These are phyloP conservation scores for Cerastis leucographa DNA, from an alignment of 2,888 invertebrate genomes.

Conservation along the genomic window DNA sequence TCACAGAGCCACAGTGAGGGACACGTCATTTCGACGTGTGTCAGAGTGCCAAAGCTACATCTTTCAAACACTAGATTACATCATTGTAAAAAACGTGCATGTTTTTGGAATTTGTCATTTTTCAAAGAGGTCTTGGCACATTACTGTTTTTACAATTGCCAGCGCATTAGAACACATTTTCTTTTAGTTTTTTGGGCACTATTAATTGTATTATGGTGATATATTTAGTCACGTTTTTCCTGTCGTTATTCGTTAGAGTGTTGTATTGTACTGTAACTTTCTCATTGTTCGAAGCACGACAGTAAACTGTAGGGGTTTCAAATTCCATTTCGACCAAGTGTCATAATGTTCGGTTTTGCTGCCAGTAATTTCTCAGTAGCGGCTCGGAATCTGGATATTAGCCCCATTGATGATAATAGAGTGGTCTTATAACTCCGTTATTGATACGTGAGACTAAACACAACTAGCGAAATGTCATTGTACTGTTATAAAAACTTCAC, in stretches of 20 bases:
- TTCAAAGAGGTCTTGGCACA: conserved; percentile 31
- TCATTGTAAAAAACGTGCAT: conserved; percentile 40
- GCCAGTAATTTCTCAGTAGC: background rate
- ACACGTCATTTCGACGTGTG: conserved; percentile 27
- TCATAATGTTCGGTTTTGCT: background rate
- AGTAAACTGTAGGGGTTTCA: background rate
- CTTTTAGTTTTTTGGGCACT: background rate
- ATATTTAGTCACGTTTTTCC: conserved; percentile 2
- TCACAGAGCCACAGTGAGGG: background rate
- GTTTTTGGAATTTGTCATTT: conserved; percentile 47
- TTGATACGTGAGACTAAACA: background rate
- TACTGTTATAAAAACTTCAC: background rate
- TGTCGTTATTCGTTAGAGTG: background rate
- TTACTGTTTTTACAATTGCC: conserved; percentile 16
- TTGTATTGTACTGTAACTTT: background rate
- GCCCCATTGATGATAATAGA: background rate
- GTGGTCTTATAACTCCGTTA: background rate
- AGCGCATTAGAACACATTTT: background rate
- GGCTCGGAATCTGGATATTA: background rate
- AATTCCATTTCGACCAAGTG: background rate
- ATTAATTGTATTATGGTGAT: background rate
- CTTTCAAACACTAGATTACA: conserved; percentile 40
- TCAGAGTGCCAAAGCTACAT: conserved; percentile 36
- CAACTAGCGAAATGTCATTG: background rate
- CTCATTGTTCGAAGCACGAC: background rate